Percentiles rank a stretch among this genome's conserved stretches.
These are phyloP conservation scores for Harpagus bidentatus DNA, from an alignment of 2,113 vertebrate species.

Conservation along the genomic window DNA sequence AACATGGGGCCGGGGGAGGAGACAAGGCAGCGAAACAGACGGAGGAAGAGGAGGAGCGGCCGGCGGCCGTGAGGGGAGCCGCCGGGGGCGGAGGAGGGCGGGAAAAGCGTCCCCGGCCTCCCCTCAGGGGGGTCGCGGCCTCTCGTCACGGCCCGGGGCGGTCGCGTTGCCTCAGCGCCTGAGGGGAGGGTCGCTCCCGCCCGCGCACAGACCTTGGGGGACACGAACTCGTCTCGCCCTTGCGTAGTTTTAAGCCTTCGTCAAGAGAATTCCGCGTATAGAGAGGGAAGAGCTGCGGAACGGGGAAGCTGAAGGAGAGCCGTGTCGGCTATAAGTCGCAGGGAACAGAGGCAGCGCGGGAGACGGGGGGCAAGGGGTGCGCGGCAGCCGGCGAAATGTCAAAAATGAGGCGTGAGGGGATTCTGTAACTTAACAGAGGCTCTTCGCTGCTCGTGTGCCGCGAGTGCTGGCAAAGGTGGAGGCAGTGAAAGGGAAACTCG, in stretches of 20 bases:
- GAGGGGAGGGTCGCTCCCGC: background rate
- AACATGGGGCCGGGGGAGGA: slow-evolving; percentile 36
- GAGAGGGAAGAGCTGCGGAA: background rate
- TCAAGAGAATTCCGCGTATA: accelerated
- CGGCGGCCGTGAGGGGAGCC: background rate
- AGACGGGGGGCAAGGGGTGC: too few species aligned
- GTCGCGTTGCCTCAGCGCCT: accelerated
- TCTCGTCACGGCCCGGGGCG: background rate
- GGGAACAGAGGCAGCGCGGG: too few species aligned
- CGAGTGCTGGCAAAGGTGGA: background rate
- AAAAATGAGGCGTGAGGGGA: background rate
- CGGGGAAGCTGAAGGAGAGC: background rate
- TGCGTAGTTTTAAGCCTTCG: accelerated
- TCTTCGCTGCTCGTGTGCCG: background rate
- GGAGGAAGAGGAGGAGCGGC: slow-evolving; percentile 48
- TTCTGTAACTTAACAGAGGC: background rate
- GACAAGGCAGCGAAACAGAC: background rate
- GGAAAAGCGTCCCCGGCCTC: too few species aligned
- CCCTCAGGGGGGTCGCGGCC: accelerated
- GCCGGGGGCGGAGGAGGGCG: background rate
- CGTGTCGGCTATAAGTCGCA: background rate
- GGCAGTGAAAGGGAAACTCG: background rate
- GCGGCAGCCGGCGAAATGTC: background rate
- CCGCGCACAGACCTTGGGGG: accelerated
- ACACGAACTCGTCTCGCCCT: accelerated